Base-by-base conservation (phyloP, 2,888 invertebrate genomes). In the Cepaea hortensis region DNA sequence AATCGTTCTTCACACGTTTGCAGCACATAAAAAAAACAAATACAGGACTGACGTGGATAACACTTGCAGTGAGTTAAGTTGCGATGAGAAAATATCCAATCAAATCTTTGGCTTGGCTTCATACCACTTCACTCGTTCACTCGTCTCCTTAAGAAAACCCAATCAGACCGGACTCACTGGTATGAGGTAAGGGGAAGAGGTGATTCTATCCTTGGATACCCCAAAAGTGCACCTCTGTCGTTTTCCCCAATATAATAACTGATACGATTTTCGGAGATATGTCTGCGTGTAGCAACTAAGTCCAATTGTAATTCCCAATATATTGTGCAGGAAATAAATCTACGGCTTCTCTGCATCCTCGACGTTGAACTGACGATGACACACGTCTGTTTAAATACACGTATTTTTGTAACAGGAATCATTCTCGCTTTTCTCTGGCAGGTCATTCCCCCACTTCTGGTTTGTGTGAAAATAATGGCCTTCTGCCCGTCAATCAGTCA, bases 401-500 rank as follows among this genome's bases (percentile, higher is more conserved):
- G 55, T 55, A 55, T 55, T 55, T 55, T 55, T 55, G 55, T 55
- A 55, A 55, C 55, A 55, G 55, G 55, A 55, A 55, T 55, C 55
- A 9, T 55, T 55, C 55, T 55, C 55, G 55, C 55, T 55, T 55
- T 55, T 55, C 55, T 23, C n/a, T 11, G 9, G 11, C 23, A 18
- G 61, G 61, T 61, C 55, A 55, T 68, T 55, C 68, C 23, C 65
- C 61, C 62, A 35, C 80, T 35, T 6, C 11, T 65, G 35, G 18
- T 11, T 80, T 81, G 13, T 46, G 46, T n/a, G 48, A 81, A 46
- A 81, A 68, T 50, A 81, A 35, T 61, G 77, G 55, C 61, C 81
- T 68, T 55, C 48, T n/a, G 81, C 50, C 70, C 23, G 81, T 81
- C 81, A 81, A 81, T 81, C 81, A 81, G 68, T 81, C 81, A 81